Base-by-base conservation (phyloP, 2,888 invertebrate genomes). In the Dioctria linearis region DNA sequence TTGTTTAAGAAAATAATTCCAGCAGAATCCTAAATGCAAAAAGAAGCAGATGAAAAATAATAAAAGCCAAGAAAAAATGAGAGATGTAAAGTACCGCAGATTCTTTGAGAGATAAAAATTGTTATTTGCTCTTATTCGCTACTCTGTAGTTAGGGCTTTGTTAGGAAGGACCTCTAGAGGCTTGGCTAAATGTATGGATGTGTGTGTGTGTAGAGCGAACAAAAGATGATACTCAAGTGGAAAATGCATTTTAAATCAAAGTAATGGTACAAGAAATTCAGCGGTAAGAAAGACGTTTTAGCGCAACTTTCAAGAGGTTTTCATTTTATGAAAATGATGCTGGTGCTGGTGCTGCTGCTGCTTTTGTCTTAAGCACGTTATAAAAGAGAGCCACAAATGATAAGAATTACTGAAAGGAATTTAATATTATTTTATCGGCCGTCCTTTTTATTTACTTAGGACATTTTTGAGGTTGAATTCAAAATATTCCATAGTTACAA, bases 211-310 rank as follows among this genome's bases (percentile, higher is more conserved):
- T n/a, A 37, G 25, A 13, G 13, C 43, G n/a, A 4, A 49, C 51
- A 69, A 69, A 69, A 39, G 69, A 67, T 43, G 49, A 51, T 51
- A 69, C 51, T 69, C 51, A 37, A 37, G 69, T 54, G 69, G 69
- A 51, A 69, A 69, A 69, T 51, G 51, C 69, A 69, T 69, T 69
- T 69, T 69, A 37, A 51, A 69, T 69, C 51, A 69, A 69, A 69
- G 25, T 67, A 67, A 46, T 51, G 51, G 51, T 39, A 69, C 37
- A 69, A 69, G 69, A 69, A 51, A 69, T 11, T 69, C 69, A 9
- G 9, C 69, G 69, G 9, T 42, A 51, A 39, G 37, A 5, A 69
- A 5, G 51, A 37, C 69, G 13, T 69, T 37, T 69, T 69, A 69
- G 49, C 54, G 11, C 54, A 46, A 46, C 49, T 46, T 46, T 46